Evolutionary conservation across 2,113 vertebrate genomes (phyloP), one percentile per base, ranked within the genome.

Genomic region (Dendrocopos noguchii): DNA sequence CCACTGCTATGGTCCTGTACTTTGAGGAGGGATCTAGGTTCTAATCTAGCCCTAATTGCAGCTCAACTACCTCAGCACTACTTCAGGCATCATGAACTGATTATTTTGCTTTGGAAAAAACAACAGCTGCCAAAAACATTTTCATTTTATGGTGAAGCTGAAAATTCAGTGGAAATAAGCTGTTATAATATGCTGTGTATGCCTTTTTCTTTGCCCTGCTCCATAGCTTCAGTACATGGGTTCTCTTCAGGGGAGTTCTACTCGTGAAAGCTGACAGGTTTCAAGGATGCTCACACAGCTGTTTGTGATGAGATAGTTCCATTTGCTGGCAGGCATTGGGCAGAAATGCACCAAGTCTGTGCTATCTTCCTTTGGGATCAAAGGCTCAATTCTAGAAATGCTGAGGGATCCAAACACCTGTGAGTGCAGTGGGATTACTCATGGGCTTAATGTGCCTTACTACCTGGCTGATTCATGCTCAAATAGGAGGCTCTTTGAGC

Each of bases 401-500:
- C 47, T 33, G 63, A 87, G 68, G 57, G 29, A 78, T 90, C 76
- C 46, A 60, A 83, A 61, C 63, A 57, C 68, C 85, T 91, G 61
- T 83, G 75, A 92, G 57, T 80, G 59, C 81, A 65, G 53, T 36
- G 72, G 83, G 76, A 93, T 91, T 92, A 90, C 73, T 96, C 80
- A 70, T 29, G 64, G 61, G 59, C 66, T 88, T 92, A 81, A 81
- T 75, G 61, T 80, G 57, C 83, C 90, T 91, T 66, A 65, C 80
- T 92, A 92, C 87, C 85, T 95, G 91, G 15, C 70, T 94, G 90
- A 94, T 85, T 95, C 90, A 91, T 20, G 24, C 39, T 71, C 3
- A 67, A 83, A 88, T 27, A 53, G 84, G 72, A 92, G 80, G 36
- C 65, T 91, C 50, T 95, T 94, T 84, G 76, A 67, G 75, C 61